Evolutionary conservation across 2,888 invertebrate species (phyloP), one percentile per base, ranked within the genome.

Genomic region (Siphonodentalium dalli): DNA sequence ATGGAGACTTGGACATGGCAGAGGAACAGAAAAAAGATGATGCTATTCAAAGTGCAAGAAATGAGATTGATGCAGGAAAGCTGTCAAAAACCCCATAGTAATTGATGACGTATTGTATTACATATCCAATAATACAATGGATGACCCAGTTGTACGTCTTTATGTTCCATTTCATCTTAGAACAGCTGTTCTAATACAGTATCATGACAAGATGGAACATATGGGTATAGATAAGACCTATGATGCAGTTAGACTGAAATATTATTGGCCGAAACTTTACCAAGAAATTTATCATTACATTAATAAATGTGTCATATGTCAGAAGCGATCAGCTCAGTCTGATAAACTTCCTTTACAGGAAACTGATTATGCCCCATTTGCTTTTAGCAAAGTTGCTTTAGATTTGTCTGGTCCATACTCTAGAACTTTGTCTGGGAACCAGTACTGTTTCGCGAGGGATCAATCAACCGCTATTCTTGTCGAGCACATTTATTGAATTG

Each of bases 21-120:
- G 18, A 42, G 3, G 35, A 37, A 27, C 50, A 50, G 23, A 18
- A n/a, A 8, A 13, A 23, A 42, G 50, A 50, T 29, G 11, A 13
- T 24, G 27, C 40, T 2, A 33, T 57, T 15, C 1, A 24, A 11
- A 18, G 39, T 42, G 34, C 57, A 15, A 59, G 27, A 27, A 21
- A 18, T 2, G 28, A 26, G 18, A n/a, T 61, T 3, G 11, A 24
- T n/a, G 35, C 52, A 35, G 45, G 46, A 11, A 26, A 44, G 29
- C 35, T 11, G 1, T 42, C n/a, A 9, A 46, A 28, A 43, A 46
- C 20, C 37, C 42, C 39, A 20, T 62, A 0, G 3, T 54, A 9
- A 27, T 59, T 2, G 53, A 59, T 23, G 40, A 57, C 18, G 11
- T 65, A 21, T 8, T 62, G 3, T 58, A 62, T 50, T 53, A 53